Evolutionary conservation across 1,140 invertebrate genomes (phyloP).

Genomic region (Sarcophaga peregrina): DNA sequence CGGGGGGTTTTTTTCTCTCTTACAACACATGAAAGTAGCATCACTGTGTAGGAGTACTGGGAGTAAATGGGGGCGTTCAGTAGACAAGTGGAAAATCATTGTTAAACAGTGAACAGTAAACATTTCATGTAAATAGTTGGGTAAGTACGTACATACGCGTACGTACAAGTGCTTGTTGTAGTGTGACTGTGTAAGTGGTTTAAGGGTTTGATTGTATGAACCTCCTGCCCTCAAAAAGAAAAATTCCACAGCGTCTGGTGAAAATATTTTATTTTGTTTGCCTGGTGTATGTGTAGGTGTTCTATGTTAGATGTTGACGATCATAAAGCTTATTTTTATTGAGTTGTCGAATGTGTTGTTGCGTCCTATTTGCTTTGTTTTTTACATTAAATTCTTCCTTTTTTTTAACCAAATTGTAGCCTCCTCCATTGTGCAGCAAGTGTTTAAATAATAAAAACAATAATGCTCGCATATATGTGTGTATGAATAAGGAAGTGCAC

Average conservation of each 20-base stretch:
- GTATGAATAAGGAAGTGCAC: background rate
- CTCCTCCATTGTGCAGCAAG: background rate
- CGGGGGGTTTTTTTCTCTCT: background rate
- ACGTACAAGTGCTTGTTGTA: background rate
- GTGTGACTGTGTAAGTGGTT: background rate
- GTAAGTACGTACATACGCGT: background rate
- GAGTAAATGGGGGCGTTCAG: background rate
- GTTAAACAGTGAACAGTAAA: conserved; percentile 29
- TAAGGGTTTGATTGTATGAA: background rate
- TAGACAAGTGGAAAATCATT: background rate
- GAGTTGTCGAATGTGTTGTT: conserved; percentile 61
- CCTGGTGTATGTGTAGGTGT: conserved; percentile 31
- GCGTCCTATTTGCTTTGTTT: conserved; percentile 15
- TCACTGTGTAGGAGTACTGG: background rate
- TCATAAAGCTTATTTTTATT: conserved; percentile 66
- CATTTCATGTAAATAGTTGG: conserved; percentile 15
- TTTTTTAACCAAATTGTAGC: background rate
- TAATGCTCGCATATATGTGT: background rate
- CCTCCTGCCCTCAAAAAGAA: background rate
- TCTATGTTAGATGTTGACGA: conserved; percentile 46
- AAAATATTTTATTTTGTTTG: background rate
- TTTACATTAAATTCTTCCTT: background rate
- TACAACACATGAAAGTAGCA: background rate
- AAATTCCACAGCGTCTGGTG: background rate
- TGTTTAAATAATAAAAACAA: background rate